Evolutionary conservation across 2,113 vertebrate species (phyloP), one percentile per base, ranked within the genome.

Genomic region (Herpetotheres cachinnans): DNA sequence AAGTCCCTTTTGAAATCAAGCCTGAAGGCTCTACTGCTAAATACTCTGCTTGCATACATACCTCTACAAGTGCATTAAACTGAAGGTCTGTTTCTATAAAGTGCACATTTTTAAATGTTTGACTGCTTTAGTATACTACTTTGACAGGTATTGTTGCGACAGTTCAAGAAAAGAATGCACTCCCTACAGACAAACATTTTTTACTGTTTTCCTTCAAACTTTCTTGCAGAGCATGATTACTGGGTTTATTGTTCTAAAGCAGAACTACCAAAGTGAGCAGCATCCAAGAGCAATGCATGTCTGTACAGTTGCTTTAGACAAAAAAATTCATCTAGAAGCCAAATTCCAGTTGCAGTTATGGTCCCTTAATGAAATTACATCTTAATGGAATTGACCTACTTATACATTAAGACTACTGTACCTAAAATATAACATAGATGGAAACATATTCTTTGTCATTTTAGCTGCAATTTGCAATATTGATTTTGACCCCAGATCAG

Each of bases 401-500:
- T 95, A 83, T 88, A 92, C 59, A 85, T 95, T 96, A 95, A 96
- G 90, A 95, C 93, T 79, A 80, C 79, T 89, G 91, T 96, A 92
- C 67, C 96, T 97, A 96, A 97, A 97, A 93, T 90, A 91, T 92
- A 78, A 81, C 89, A 95, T 8, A 76, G 84, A 97, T 95, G 90
- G 94, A 96, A 94, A 96, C 78, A 73, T 97, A 94, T 86, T 97
- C 97, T 91, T 96, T 97, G 96, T 93, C 96, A 89, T 92, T 94
- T 96, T 95, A 96, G 94, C 78, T 88, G 88, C 98, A 97, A 98
- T 98, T 97, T 97, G 93, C 40, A 34, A 95, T 97, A 98, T 98
- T 95, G 96, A 97, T 97, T 97, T 96, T 98, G 97, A 95, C 97
- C 96, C 96, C 58, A 36, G 93, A 95, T 94, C 91, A 95, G 82